phyloP scores from a whole-genome alignment of 2,888 invertebrate species.

The Zeuzera pyrina region DNA sequence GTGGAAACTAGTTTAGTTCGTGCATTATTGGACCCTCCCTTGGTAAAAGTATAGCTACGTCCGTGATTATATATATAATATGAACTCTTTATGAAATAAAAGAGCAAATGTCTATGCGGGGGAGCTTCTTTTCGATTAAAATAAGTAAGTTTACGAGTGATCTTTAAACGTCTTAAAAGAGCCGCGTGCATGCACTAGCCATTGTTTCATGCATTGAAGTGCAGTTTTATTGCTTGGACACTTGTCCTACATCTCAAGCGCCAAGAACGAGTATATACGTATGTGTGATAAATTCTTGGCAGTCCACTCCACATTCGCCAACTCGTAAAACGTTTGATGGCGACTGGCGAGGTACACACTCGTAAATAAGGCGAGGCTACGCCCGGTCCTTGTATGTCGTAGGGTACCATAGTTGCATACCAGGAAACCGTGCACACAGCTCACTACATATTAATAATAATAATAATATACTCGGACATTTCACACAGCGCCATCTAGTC shows the following conservation, averaged over 20 bases:
- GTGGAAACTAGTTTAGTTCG: no score
- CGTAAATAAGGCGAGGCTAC: constrained; percentile 41
- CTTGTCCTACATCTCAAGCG: constrained; percentile 26
- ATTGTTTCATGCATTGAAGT: constrained; percentile 51
- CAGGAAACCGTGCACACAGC: no score
- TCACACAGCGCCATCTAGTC: no score
- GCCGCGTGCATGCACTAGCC: constrained; percentile 14
- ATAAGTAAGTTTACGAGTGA: constrained; percentile 26
- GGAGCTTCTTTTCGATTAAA: constrained; percentile 10
- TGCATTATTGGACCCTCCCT: no score
- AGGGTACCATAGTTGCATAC: no score
- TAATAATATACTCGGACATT: no score
- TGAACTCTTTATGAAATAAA: no score
- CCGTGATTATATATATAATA: no score
- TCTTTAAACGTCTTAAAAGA: constrained; percentile 23
- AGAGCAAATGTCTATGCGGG: no score
- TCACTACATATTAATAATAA: no score
- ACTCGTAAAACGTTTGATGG: constrained; percentile 50
- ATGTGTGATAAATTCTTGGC: constrained; percentile 40
- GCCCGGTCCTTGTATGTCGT: constrained; percentile 11
- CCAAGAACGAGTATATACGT: constrained; percentile 32
- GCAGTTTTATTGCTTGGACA: constrained; percentile 48
- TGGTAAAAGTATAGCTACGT: no score
- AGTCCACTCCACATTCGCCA: constrained; percentile 44
- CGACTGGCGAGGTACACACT: constrained; percentile 33